These are phyloP conservation scores for Drosophila watanabei DNA, from an alignment of 1,140 invertebrate genomes.

Conservation along the genomic window DNA sequence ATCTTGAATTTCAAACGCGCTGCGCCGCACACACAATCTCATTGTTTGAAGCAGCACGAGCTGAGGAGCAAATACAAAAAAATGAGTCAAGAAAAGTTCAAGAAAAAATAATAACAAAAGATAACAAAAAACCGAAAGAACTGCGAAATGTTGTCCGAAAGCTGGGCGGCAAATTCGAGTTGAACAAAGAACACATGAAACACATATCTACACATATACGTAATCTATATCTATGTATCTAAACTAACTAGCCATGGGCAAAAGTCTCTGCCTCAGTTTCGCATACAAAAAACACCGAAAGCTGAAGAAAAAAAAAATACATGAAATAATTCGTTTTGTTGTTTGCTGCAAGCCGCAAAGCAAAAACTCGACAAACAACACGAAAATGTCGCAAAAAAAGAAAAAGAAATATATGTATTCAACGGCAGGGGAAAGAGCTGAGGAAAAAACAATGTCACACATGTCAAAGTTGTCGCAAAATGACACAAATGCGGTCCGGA, in stretches of 20 bases:
- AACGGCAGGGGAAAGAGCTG: slow-evolving; percentile 25
- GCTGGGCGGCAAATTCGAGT: slow-evolving; percentile 70
- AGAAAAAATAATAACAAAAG: slow-evolving; percentile 26
- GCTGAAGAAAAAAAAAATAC: slow-evolving; percentile 51
- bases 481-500: slow-evolving; percentile 82
- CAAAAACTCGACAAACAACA: slow-evolving; percentile 65
- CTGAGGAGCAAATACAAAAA: slow-evolving; percentile 32
- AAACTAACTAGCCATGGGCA: slow-evolving; percentile 71
- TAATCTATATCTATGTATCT: slow-evolving; percentile 69
- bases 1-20: slow-evolving; percentile 63
- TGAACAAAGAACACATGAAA: slow-evolving; percentile 44
- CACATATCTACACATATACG: slow-evolving; percentile 28
- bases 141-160: slow-evolving; percentile 55
- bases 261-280: slow-evolving; percentile 64
- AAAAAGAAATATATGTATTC: slow-evolving; percentile 31
- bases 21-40: slow-evolving; percentile 37
- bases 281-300: slow-evolving; percentile 41
- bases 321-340: slow-evolving; percentile 73
- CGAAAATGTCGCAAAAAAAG: slow-evolving; percentile 71
- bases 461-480: slow-evolving; percentile 84
- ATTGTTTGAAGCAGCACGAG: slow-evolving; percentile 70
- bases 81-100: slow-evolving; percentile 54
- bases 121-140: too few relatives aligned
- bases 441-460: slow-evolving; percentile 81
- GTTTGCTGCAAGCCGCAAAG: slow-evolving; percentile 66